Base-by-base conservation (phyloP, 2,888 invertebrate genomes). In the Pharmacophagus antenor region DNA sequence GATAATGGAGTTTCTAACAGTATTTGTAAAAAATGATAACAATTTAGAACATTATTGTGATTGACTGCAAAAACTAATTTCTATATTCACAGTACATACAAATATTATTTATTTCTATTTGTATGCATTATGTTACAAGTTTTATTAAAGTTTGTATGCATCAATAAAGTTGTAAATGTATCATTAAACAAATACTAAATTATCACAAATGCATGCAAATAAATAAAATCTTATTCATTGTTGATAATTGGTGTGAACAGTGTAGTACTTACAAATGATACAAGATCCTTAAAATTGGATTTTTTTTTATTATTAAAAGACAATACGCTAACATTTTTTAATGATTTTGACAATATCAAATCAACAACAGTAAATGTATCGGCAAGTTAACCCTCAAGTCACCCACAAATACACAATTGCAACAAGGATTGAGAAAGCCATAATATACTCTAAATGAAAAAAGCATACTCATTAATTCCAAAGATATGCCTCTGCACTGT, bases 1-100 rank as follows among this genome's bases (percentile, higher is more conserved):
- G 76, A 83, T 78, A 76, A 71, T 71, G 72, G 76, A 82, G 79
- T 77, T 80, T 78, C 77, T 76, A 73, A 73, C 70, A 66, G 66
- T 50, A 46, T 31, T 42, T 44, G 71, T 66, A 67, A 72, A 62
- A 48, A 68, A 70, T 70, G n/a, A 42, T 42, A 17, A 17, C 42
- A 42, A 42, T 7, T 42, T 6, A n/a, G 17, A 7, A 15, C 15
- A 17, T 5, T 3, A 17, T 42, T 17, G 15, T 17, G 6, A 42
- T 17, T 5, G n/a, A 17, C 17, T 42, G 17, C 42, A 42, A 42
- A 17, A 42, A 42, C 8, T 18, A 17, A 17, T 17, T 17, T 42
- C 17, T 17, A 18, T 17, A 42, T 42, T 1, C 42, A 15, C 10
- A 31, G 31, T 12, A 31, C 31, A 31, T 31, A 31, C 31, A 31